phyloP scores from a whole-genome alignment of 35 echinoderm and acorn worm genomes.

The Heliocidaris tuberculata region DNA sequence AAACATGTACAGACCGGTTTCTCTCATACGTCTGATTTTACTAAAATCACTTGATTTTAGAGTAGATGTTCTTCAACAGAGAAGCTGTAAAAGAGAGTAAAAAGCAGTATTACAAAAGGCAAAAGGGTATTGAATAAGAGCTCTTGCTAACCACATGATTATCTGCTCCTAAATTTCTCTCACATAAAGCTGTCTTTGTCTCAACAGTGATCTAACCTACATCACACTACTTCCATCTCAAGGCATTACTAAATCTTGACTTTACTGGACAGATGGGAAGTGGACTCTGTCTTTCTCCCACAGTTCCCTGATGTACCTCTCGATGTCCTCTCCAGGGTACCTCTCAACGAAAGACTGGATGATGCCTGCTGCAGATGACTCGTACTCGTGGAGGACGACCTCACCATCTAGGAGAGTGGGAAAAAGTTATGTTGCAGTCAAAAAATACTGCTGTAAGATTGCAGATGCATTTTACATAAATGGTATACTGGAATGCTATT shows the following conservation, averaged over 20 bases:
- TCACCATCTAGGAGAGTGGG: slow-evolving; percentile 60
- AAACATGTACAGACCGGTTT: too few relatives aligned
- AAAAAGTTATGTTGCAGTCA: not conserved
- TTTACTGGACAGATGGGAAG: slow-evolving; percentile 43
- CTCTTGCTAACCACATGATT: too few relatives aligned
- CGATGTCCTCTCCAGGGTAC: slow-evolving; percentile 58
- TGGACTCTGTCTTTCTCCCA: slow-evolving; percentile 83
- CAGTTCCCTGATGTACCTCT: slow-evolving; percentile 53
- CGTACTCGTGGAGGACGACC: slow-evolving; percentile 68
- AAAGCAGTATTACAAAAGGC: not conserved
- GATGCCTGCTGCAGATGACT: slow-evolving; percentile 70
- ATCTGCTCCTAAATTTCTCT: too few relatives aligned
- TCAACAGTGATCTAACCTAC: too few relatives aligned
- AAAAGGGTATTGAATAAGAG: too few relatives aligned
- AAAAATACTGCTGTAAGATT: not conserved
- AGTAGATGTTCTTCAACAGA: not conserved
- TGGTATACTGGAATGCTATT: too few relatives aligned
- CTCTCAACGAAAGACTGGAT: slow-evolving; percentile 85
- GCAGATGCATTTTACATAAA: too few relatives aligned
- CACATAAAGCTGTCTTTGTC: too few relatives aligned
- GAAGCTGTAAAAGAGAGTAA: not conserved
- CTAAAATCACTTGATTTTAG: not conserved
- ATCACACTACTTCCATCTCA: not conserved
- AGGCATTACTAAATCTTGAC: not conserved
- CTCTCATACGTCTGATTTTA: too few relatives aligned